Evolutionary conservation across 35 echinoderm and acorn worm genomes (phyloP).

Genomic region (Stichopus chloronotus): DNA sequence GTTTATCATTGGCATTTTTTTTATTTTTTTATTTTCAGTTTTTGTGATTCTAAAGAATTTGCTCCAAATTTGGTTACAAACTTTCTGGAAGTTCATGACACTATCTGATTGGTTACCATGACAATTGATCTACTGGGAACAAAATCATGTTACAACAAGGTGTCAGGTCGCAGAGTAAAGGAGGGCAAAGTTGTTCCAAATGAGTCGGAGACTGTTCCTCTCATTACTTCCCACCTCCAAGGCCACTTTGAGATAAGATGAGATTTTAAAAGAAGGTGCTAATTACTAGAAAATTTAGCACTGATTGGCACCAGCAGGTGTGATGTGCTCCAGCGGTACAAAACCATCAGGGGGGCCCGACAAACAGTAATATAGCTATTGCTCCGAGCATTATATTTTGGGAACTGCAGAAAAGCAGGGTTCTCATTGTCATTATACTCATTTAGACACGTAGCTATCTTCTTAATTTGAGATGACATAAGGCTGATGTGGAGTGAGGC

Average conservation of each 20-base stretch:
- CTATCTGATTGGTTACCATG: constrained; percentile 37
- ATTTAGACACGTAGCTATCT: constrained; percentile 30
- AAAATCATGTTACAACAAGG: constrained; percentile 37
- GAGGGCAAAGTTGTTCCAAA: constrained; percentile 19
- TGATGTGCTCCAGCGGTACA: constrained; percentile 8
- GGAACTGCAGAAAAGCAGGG: constrained; percentile 18
- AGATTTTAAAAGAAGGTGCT: constrained; percentile 53
- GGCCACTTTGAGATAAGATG: constrained; percentile 46
- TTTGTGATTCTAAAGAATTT: background rate
- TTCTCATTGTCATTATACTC: constrained; percentile 48
- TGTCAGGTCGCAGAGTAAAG: constrained; percentile 12
- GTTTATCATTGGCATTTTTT: too few relatives aligned
- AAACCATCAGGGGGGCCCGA: constrained; percentile 35
- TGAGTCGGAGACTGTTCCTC: background rate
- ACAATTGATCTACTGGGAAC: constrained; percentile 24
- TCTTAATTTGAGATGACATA: constrained; percentile 53
- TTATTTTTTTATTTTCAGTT: too few relatives aligned
- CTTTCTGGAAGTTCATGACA: constrained; percentile 31
- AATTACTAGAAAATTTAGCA: constrained; percentile 51
- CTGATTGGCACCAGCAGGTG: constrained; percentile 56
- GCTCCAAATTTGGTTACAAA: background rate
- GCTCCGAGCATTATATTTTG: constrained; percentile 51
- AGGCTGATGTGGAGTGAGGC: constrained; percentile 37
- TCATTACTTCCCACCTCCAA: constrained; percentile 18
- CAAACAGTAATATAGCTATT: constrained; percentile 41